Base-by-base conservation (phyloP, 2,113 vertebrate species). In the Carlito syrichta region DNA sequence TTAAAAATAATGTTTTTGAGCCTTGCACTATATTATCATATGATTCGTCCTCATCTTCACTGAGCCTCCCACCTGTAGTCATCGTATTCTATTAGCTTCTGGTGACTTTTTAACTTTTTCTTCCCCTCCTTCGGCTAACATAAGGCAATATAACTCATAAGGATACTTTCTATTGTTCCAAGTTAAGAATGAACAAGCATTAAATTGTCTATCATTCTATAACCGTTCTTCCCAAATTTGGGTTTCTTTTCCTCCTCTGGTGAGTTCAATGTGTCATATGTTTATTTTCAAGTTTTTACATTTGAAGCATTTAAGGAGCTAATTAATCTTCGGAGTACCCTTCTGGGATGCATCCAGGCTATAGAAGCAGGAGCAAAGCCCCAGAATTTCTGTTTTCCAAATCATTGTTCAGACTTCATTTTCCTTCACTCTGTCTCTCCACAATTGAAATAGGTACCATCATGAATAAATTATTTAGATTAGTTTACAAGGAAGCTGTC, bases 401-500 rank as follows among this genome's bases (percentile, higher is more conserved):
- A 81, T 92, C 56, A 73, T 68, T 92, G 50, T 96, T 95, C 58
- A 87, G 56, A 81, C 48, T 78, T 23, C 56, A 19, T 95, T 96
- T 95, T 84, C 35, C 91, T 97, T 92, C 68, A 93, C 43, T 96
- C 30, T 87, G 83, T 97, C 88, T 93, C 86, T 86, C 91, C 71
- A 93, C 68, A 60, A 86, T 63, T 89, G 84, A 95, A 89, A 91
- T 69, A 97, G 97, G 90, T 97, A 96, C 40, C 77, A 97, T 98
- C 88, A 95, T 98, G 98, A 98, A 98, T 98, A 98, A 98, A 98
- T 98, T 97, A 98, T 96, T 97, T 97, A 81, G 81, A 98, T 96
- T 98, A 96, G 96, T 98, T 97, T 97, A 98, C 89, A 98, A 98
- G 97, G 93, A 98, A 97, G 94, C 91, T 96, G 95, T 92, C 96